Evolutionary conservation across 2,888 invertebrate genomes (phyloP).

Genomic region (Erpobdella octoculata): DNA sequence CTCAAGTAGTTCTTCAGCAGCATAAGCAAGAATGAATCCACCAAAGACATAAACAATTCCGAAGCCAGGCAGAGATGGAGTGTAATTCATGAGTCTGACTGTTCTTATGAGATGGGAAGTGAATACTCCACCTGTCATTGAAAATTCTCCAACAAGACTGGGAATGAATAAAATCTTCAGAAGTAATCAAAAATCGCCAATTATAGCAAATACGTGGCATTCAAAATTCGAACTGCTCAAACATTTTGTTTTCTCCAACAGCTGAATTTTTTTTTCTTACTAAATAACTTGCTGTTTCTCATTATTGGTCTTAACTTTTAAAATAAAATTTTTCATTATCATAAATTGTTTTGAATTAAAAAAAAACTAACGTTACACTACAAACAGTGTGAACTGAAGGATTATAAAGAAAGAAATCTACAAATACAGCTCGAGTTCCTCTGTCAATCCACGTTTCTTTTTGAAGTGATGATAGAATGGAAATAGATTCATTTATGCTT

Average conservation of each 20-base stretch:
- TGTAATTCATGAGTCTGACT: conserved; percentile 2
- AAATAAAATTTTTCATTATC: too few species aligned
- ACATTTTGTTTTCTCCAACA: too few species aligned
- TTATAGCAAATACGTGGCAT: too few species aligned
- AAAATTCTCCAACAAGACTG: conserved; percentile 19
- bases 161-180: too few species aligned
- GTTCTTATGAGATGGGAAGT: conserved; percentile 10
- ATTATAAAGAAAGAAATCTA: conserved; percentile 14
- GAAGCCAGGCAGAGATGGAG: background rate
- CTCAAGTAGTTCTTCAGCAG: conserved; percentile 16
- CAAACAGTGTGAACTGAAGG: background rate
- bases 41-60: background rate
- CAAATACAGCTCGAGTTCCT: conserved; percentile 8
- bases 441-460: conserved; percentile 7
- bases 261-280: background rate
- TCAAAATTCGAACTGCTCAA: too few species aligned
- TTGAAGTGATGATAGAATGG: background rate
- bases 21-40: background rate
- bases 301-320: too few species aligned
- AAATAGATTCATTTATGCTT: background rate
- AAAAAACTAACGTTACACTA: conserved; percentile 12
- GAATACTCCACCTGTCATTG: conserved; percentile 24
- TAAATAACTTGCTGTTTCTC: background rate
- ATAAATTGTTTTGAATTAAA: too few species aligned
- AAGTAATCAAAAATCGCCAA: too few species aligned